phyloP scores from a whole-genome alignment of 2,888 invertebrate genomes.

The Trichogramma evanescens region DNA sequence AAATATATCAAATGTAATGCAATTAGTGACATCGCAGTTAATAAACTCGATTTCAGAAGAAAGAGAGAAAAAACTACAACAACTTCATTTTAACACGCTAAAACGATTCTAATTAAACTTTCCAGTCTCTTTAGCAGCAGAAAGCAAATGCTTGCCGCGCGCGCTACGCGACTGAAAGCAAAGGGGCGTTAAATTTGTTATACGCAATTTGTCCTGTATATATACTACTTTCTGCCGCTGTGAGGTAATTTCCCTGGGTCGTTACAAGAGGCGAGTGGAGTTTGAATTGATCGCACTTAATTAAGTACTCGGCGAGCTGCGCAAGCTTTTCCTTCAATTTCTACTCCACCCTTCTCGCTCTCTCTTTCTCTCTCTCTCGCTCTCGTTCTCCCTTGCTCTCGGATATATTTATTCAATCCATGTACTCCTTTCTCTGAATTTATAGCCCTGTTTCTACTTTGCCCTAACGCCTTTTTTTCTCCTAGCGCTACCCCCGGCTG shows the following conservation, averaged over 20 bases:
- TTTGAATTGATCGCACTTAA: constrained; percentile 21
- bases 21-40: not conserved
- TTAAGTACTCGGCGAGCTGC: constrained; percentile 8
- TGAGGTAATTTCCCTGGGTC: constrained; percentile 10
- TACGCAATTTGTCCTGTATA: constrained; percentile 12
- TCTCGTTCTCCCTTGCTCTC: not conserved
- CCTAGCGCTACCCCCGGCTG: no score
- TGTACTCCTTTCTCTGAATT: not conserved
- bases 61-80: not conserved
- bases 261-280: not conserved
- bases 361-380: not conserved
- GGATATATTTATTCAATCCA: constrained; percentile 13
- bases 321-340: constrained; percentile 17
- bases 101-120: constrained; percentile 17
- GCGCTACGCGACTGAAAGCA: constrained; percentile 4
- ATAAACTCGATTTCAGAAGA: constrained; percentile 1
- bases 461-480: not conserved
- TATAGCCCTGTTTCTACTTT: not conserved
- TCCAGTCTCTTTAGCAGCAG: not conserved
- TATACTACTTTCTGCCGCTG: not conserved
- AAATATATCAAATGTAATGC: no score
- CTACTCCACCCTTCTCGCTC: not conserved
- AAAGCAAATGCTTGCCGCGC: not conserved
- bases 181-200: constrained; percentile 15
- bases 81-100: no score